Conservation (phyloP, 2,113 vertebrate species). For the Eptesicus fuscus region DNA sequence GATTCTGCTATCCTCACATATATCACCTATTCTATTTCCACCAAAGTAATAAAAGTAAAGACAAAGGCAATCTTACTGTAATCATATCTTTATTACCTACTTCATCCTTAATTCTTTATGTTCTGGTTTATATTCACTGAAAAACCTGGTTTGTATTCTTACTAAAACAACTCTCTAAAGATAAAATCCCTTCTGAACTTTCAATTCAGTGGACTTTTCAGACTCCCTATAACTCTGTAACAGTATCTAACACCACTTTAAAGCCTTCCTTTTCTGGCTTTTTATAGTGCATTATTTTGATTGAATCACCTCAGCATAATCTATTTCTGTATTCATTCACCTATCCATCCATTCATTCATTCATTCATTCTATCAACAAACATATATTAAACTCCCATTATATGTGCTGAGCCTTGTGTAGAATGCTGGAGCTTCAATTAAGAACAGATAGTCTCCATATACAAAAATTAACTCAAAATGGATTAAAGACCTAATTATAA, state of each 20-base stretch:
- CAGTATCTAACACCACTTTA: background rate
- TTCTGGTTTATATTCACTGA: constrained; percentile 10
- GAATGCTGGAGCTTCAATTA: background rate
- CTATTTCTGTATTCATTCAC: background rate
- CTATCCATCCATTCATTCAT: background rate
- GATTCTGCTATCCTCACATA: background rate
- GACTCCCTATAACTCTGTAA: background rate
- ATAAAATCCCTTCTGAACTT: constrained; percentile 8
- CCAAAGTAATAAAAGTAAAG: background rate
- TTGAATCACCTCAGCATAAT: background rate
- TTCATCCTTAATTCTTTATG: background rate
- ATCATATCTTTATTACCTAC: background rate
- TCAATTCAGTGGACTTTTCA: background rate
- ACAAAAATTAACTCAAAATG: background rate
- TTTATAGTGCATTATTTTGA: background rate
- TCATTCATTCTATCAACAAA: background rate
- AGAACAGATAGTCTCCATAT: background rate
- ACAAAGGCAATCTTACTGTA: background rate
- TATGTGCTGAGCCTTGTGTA: background rate
- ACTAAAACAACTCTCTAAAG: constrained; percentile 34
- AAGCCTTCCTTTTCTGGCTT: background rate
- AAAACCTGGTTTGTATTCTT: background rate
- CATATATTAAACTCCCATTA: background rate
- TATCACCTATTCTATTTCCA: background rate
- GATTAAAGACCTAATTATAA: background rate